These are phyloP conservation scores for Stenodema calcarata DNA, from an alignment of 2,888 invertebrate genomes.

Conservation along the genomic window DNA sequence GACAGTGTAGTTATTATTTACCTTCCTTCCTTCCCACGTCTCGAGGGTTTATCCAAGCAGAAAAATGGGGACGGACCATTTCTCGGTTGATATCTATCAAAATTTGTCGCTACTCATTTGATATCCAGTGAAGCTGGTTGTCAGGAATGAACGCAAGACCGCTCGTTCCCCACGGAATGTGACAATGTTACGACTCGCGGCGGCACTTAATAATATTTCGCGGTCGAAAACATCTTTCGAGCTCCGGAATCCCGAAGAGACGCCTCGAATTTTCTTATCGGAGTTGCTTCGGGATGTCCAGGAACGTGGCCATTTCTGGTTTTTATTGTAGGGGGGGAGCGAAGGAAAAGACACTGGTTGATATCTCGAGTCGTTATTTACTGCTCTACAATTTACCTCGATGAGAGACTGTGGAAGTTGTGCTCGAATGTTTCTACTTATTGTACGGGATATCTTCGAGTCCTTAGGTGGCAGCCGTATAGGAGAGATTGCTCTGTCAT, in stretches of 20 bases:
- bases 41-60: background rate
- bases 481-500: background rate
- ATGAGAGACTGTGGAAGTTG: background rate
- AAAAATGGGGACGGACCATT: background rate
- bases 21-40: too few relatives aligned
- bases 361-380: background rate
- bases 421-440: background rate
- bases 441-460: background rate
- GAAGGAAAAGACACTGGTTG: background rate
- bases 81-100: background rate
- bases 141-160: background rate
- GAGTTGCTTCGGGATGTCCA: background rate
- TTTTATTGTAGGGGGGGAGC: background rate
- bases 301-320: background rate
- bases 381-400: background rate
- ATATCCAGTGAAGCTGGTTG: background rate
- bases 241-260: background rate
- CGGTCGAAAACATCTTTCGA: background rate
- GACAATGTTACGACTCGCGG: background rate
- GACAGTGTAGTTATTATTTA: too few relatives aligned
- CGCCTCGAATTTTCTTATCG: background rate
- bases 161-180: background rate
- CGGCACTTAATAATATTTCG: background rate
- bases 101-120: background rate
- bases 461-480: background rate